Evolutionary conservation across 1,140 invertebrate species (phyloP).

Genomic region (Charaxes varanes): DNA sequence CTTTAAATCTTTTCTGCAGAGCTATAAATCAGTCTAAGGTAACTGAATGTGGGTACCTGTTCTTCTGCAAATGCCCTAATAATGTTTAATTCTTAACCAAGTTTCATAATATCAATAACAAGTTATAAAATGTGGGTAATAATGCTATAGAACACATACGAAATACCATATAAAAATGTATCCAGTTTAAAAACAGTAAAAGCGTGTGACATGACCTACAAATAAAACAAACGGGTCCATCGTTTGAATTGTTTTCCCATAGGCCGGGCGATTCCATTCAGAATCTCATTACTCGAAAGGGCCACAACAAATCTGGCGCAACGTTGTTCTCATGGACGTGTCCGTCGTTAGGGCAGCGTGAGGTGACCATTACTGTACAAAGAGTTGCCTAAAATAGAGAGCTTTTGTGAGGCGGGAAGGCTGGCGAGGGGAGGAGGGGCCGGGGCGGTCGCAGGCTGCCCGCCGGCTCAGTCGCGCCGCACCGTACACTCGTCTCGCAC

Average conservation of each 20-base stretch:
- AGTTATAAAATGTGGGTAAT: too few relatives aligned
- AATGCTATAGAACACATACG: too few relatives aligned
- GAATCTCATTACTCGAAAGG: slow-evolving; percentile 68
- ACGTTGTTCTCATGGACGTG: slow-evolving; percentile 68
- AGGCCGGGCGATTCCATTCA: slow-evolving; percentile 57
- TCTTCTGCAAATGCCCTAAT: too few relatives aligned
- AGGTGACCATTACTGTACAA: slow-evolving; percentile 72
- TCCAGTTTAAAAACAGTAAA: slow-evolving; percentile 11
- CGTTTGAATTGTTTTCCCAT: slow-evolving; percentile 61
- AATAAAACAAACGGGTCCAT: slow-evolving; percentile 50
- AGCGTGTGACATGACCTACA: slow-evolving; percentile 39
- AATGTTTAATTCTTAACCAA: too few relatives aligned
- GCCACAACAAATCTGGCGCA: slow-evolving; percentile 65
- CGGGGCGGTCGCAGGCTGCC: slow-evolving; percentile 58
- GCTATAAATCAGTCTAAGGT: too few relatives aligned
- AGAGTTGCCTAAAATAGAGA: slow-evolving; percentile 73
- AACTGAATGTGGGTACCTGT: too few relatives aligned
- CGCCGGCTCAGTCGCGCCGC: slow-evolving; percentile 66
- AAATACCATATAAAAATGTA: background rate
- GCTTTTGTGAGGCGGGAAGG: slow-evolving; percentile 66
- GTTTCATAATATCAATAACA: too few relatives aligned
- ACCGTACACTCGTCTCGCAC: slow-evolving; percentile 60
- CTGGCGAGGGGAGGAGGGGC: slow-evolving; percentile 49
- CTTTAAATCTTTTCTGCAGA: too few relatives aligned
- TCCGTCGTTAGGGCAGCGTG: slow-evolving; percentile 68